Evolutionary conservation across 2,888 invertebrate species (phyloP), one percentile per base, ranked within the genome.

Genomic region (Petrolisthes manimaculis): DNA sequence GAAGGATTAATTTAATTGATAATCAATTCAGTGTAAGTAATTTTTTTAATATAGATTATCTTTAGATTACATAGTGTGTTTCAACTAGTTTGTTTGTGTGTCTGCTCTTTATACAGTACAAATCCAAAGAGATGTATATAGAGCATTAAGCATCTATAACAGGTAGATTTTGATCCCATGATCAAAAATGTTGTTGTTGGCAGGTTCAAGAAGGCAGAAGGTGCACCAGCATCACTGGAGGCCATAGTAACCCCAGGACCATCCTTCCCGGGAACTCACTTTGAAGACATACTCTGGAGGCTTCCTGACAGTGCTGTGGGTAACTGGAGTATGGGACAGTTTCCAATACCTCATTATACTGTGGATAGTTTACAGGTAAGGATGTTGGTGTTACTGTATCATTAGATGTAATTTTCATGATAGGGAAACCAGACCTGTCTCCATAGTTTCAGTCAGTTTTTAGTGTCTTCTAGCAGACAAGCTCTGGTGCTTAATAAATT

Each of bases 341-440:
- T 84, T 18, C 84, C 84, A 21, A 69, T 88, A 24, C 84, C 88
- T 4, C 5, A 3, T 9, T 24, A n/a, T 21, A 37, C 56, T 18
- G 80, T 80, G 56, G 88, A 84, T 74, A 84, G 79, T 56, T 51
- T 88, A 8, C 81, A 88, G 84, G 88, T 88, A n/a, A 55, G 69
- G 37, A 55, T 21, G 54, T 14, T 21, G 5, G n/a, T 54, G 8
- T n/a, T 55, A 55, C 24, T 74, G 8, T 18, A 8, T 21, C 21
- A 21, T 74, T 21, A 8, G 74, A 3, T 74, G 24, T 61, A 69
- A 75, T 79, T 14, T 18, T 14, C 14, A 79, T 37, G n/a, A 21
- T n/a, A 53, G 5, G 12, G 9, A 54, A 79, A 79, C 12, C 51
- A 18, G 54, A n/a, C n/a, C 12, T 74, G 74, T 69, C 21, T 69